Evolutionary conservation across 1,140 invertebrate species (phyloP).

Genomic region (Leptinotarsa texana): DNA sequence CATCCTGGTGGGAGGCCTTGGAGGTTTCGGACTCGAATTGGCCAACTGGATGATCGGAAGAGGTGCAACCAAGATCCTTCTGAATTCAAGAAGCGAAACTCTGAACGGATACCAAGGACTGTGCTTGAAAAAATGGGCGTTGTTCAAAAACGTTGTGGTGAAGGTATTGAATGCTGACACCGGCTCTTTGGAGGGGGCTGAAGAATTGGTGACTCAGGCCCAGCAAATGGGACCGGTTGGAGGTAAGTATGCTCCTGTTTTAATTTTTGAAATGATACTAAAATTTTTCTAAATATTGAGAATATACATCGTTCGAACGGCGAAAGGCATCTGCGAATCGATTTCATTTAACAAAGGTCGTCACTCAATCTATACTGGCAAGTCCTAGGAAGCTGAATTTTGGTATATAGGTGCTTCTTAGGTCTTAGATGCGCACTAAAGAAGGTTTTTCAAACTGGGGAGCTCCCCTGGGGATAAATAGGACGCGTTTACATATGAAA

Average conservation of each 20-base stretch:
- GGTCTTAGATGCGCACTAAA: too few species aligned
- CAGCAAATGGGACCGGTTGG: constrained; percentile 78
- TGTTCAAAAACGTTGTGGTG: constrained; percentile 67
- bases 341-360: too few species aligned
- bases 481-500: too few species aligned
- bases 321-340: too few species aligned
- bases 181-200: constrained; percentile 68
- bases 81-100: constrained; percentile 72
- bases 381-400: too few species aligned
- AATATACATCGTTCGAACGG: too few species aligned
- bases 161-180: constrained; percentile 70
- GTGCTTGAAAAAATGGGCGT: constrained; percentile 59
- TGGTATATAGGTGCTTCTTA: too few species aligned
- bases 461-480: too few species aligned
- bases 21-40: constrained; percentile 81
- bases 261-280: too few species aligned
- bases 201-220: constrained; percentile 70
- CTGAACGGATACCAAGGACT: constrained; percentile 70
- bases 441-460: too few species aligned
- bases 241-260: constrained; percentile 56
- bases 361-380: too few species aligned
- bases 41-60: constrained; percentile 75
- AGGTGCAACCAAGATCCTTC: constrained; percentile 69
- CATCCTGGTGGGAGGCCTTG: constrained; percentile 69
- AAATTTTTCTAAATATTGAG: too few species aligned